Evolutionary conservation across 2,113 vertebrate genomes (phyloP), one percentile per base, ranked within the genome.

Genomic region (Mustelus asterias): DNA sequence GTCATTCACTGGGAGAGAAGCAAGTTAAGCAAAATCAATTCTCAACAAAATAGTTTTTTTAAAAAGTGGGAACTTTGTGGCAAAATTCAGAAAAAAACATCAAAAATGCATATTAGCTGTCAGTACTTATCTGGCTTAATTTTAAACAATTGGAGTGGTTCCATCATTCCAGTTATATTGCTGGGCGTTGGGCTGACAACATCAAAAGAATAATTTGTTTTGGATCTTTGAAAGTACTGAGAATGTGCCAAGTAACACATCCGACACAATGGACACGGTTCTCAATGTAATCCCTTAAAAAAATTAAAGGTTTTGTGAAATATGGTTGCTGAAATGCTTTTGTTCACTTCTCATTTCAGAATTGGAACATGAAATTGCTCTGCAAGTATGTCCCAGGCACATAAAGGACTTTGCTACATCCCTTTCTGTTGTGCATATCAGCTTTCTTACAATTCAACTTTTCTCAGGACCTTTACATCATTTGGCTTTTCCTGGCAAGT

Each of bases 361-460:
- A 26, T 48, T 48, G 41, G 18, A 72, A 69, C 22, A 54, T 14
- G n/a, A 72, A 70, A 72, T 48, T 48, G 22, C 67, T 95, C 67
- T 95, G 67, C 7, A 94, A 72, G 22, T 24, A 48, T 48, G 67
- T 95, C 93, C 67, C 9, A 48, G 24, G 41, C 24, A 72, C 69
- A 72, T 22, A 95, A 44, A 22, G 20, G 29, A 41, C 65, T 48
- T 44, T 44, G 37, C 70, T 70, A 29, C 41, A 72, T 29, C 65
- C 41, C 18, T 94, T 67, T 10, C 48, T 95, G 67, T n/a, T 95
- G 65, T 26, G 70, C 37, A 1, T 69, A 41, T 44, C 92, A 24
- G 65, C 37, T 94, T 94, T 94, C n/a, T 94, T 26, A 94, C 92
- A 94, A 94, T 94, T 67, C 60, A 37, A 5, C 37, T 41, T 48